Percentiles rank a stretch among this genome's conserved stretches.
phyloP scores from a whole-genome alignment of 2,888 invertebrate genomes.

The Tetropium fuscum region DNA sequence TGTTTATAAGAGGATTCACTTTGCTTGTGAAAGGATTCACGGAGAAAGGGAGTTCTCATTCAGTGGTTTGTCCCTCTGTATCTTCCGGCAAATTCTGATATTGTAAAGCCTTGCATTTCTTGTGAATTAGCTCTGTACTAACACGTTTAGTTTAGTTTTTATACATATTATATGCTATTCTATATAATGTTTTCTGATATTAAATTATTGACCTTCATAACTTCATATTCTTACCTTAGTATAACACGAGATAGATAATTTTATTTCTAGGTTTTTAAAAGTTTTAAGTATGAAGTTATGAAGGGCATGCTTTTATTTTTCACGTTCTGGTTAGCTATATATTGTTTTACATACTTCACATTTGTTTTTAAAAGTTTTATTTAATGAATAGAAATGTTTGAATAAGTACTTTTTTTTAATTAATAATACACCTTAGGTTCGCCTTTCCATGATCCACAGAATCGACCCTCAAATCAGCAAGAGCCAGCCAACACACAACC shows the following conservation, averaged over 20 bases:
- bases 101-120: slow-evolving; percentile 50
- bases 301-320: slow-evolving; percentile 50
- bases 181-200: slow-evolving; percentile 45
- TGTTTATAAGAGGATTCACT: neutral
- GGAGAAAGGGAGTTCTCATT: neutral
- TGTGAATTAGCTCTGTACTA: slow-evolving; percentile 46
- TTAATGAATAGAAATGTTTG: slow-evolving; percentile 63
- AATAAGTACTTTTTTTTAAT: slow-evolving; percentile 45
- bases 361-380: slow-evolving; percentile 61
- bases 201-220: slow-evolving; percentile 34
- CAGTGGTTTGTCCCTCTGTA: slow-evolving; percentile 12
- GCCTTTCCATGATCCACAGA: too few species aligned
- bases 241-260: slow-evolving; percentile 17
- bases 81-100: slow-evolving; percentile 22
- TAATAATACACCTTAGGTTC: too few species aligned
- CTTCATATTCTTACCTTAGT: slow-evolving; percentile 21
- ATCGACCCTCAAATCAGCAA: too few species aligned
- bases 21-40: neutral
- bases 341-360: slow-evolving; percentile 60
- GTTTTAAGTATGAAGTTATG: slow-evolving; percentile 28
- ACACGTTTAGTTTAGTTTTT: slow-evolving; percentile 42
- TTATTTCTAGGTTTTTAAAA: slow-evolving; percentile 20
- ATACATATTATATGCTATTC: slow-evolving; percentile 22
- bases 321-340: slow-evolving; percentile 54
- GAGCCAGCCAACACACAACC: too few species aligned